Base-by-base conservation (phyloP, 2,113 vertebrate genomes). In the Xyliphius kryptos region DNA sequence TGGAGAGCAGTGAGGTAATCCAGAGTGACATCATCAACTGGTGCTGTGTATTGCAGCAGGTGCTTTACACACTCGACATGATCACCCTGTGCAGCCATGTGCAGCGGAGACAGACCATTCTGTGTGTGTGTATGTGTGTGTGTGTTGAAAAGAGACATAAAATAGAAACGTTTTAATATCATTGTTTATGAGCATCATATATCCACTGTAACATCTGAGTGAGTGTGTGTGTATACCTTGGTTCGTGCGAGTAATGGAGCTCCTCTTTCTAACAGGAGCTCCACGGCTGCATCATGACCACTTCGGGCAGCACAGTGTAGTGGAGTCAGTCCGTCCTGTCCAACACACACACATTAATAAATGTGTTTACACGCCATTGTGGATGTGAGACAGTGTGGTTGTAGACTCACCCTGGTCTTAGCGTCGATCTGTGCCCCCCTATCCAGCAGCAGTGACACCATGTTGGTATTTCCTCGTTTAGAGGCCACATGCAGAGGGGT, bases 41-140 rank as follows among this genome's bases (percentile, higher is more conserved):
- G 95, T 0, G 96, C 95, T 80, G 91, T 91, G 84, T 94, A 88
- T 77, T 97, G 93, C 61, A 98, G 80, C 7, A 99, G 80, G 66
- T 94, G 89, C 69, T 97, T 97, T 19, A 99, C 91, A 15, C 96
- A 99, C 49, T 98, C 96, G 43, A 98, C 81, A 0, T 99, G 96
- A 83, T 99, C 96, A 14, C 96, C 96, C 62, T 99, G 96, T 4
- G 96, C 95, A 0, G 95, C 92, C 96, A 99, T 99, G 84, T 99
- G 96, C 22, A 99, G 88, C 0, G 96, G 95, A 49, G 96, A 98
- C 50, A 99, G 84, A 7, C 96, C 95, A 0, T 98, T 98, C 96
- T 99, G 87, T n/a, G n/a, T n/a, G n/a, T n/a, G n/a, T n/a, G n/a
- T n/a, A n/a, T n/a, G n/a, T n/a, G n/a, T n/a, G n/a, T n/a, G n/a